These are phyloP conservation scores for Phalacrocorax carbo DNA, from an alignment of 2,113 vertebrate species.

Conservation along the genomic window DNA sequence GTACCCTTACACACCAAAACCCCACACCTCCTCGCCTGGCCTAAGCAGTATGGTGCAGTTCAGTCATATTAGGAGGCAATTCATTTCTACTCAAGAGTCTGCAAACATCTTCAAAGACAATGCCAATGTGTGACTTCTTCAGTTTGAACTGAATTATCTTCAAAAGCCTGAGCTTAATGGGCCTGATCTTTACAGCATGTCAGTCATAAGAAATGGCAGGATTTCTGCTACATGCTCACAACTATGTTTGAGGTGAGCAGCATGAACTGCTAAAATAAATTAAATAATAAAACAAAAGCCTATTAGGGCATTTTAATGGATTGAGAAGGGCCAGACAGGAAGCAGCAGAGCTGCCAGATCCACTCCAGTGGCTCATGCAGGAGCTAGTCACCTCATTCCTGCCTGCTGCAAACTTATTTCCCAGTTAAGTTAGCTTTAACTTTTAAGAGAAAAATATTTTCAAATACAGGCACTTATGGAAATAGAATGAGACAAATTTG, in stretches of 20 bases:
- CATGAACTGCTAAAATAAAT: conserved; percentile 57
- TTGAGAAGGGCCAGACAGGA: conserved; percentile 58
- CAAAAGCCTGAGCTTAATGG: background rate
- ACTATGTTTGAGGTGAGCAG: conserved; percentile 37
- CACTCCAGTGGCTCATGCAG: conserved; percentile 43
- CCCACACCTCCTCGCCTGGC: background rate
- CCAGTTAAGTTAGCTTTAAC: conserved; percentile 42
- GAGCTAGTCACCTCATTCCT: conserved; percentile 40
- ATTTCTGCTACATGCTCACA: conserved; percentile 5
- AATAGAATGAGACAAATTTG: conserved; percentile 18
- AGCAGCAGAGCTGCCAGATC: conserved; percentile 32
- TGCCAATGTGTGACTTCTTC: background rate
- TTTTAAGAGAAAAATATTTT: conserved; percentile 39
- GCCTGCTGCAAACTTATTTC: conserved; percentile 45
- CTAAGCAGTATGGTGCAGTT: background rate
- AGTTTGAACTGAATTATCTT: background rate
- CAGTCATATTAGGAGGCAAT: background rate
- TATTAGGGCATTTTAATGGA: conserved; percentile 58
- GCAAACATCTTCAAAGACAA: background rate
- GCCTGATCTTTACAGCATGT: background rate
- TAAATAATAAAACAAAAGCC: conserved; percentile 65
- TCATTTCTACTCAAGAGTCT: background rate
- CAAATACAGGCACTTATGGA: conserved; percentile 4
- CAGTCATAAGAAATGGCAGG: background rate
- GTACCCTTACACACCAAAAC: background rate